Percentiles rank a stretch among this genome's conserved stretches.
These are phyloP conservation scores for Noctua janthina DNA, from an alignment of 2,888 invertebrate species.

Conservation along the genomic window DNA sequence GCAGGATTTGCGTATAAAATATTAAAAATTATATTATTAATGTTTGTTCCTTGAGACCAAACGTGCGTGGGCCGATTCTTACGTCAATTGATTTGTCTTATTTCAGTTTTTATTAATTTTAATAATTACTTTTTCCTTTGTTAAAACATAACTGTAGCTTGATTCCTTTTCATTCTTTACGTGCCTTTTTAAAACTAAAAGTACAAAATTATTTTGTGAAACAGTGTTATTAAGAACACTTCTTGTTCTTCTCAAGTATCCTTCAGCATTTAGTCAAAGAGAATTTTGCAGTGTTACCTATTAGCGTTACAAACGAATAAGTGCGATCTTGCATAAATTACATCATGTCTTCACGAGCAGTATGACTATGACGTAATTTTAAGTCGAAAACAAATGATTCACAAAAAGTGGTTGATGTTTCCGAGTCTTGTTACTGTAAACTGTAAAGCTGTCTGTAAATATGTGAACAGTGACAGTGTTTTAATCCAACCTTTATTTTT, in stretches of 20 bases:
- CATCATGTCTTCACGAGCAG: slow-evolving; percentile 22
- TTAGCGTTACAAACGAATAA: neutral
- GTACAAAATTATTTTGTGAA: neutral
- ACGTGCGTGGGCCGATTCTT: too few species aligned
- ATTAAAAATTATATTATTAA: too few species aligned
- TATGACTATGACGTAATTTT: slow-evolving; percentile 25
- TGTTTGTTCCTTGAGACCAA: too few species aligned
- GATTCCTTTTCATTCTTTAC: neutral
- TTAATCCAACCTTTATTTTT: neutral
- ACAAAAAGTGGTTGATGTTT: slow-evolving; percentile 32
- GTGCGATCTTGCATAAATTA: slow-evolving; percentile 17
- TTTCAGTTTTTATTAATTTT: too few species aligned
- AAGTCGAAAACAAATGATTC: slow-evolving; percentile 52
- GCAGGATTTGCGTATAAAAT: too few species aligned
- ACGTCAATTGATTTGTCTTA: too few species aligned
- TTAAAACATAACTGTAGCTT: neutral
- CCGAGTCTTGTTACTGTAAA: slow-evolving; percentile 24
- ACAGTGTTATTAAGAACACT: neutral
- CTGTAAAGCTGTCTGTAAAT: slow-evolving; percentile 13
- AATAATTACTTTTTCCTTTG: neutral
- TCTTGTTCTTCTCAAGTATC: neutral
- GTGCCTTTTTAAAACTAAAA: neutral
- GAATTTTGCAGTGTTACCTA: neutral
- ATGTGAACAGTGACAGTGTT: slow-evolving; percentile 25
- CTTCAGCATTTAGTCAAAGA: neutral